These are phyloP conservation scores for Chloroclysta siterata DNA, from an alignment of 2,888 invertebrate species.

Conservation along the genomic window DNA sequence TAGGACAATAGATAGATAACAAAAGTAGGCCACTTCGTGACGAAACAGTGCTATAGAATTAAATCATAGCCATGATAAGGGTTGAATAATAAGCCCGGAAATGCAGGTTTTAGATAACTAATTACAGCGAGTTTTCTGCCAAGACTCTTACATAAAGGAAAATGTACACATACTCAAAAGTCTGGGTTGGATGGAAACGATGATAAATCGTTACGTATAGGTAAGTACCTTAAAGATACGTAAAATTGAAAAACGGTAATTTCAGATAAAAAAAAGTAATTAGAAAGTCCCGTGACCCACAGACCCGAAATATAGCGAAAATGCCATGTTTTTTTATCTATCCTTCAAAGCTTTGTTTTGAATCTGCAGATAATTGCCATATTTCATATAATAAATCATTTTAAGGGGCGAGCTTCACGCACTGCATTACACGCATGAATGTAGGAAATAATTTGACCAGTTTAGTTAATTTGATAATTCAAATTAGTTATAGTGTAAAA, in stretches of 20 bases:
- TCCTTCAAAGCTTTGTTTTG: conserved; percentile 47
- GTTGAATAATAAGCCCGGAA: conserved; percentile 25
- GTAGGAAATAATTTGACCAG: not conserved
- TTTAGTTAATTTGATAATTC: no score
- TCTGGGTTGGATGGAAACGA: no score
- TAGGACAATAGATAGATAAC: conserved; percentile 20
- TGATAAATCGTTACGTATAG: no score
- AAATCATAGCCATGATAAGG: conserved; percentile 13
- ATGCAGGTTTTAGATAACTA: conserved; percentile 17
- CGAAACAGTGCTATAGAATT: not conserved
- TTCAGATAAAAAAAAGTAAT: conserved; percentile 13
- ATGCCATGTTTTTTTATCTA: conserved; percentile 47
- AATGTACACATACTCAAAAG: no score
- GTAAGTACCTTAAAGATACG: no score
- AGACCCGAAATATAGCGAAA: conserved; percentile 9
- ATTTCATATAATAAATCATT: conserved; percentile 51
- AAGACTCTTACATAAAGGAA: not conserved
- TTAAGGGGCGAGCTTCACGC: conserved; percentile 31
- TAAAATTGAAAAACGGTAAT: no score
- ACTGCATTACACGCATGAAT: not conserved
- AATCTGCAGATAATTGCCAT: conserved; percentile 56
- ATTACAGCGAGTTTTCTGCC: not conserved
- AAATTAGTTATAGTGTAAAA: no score
- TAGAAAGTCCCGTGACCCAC: conserved; percentile 5
- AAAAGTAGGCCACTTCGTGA: conserved; percentile 13